phyloP scores from a whole-genome alignment of 2,797 vertebrate species.

The Jordanella pulchra region DNA sequence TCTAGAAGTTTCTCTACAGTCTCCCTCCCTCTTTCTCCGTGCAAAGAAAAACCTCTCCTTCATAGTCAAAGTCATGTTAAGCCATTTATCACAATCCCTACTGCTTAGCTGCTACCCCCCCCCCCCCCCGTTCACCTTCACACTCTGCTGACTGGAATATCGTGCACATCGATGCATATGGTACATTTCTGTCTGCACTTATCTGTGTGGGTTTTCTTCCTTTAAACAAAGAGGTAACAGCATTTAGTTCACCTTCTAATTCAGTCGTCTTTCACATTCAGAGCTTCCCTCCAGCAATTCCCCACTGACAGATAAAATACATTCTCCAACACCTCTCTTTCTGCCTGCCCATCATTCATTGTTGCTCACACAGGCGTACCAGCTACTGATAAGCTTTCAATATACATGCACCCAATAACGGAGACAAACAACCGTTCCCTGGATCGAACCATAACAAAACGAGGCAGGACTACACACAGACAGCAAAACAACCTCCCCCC shows the following conservation, averaged over 20 bases:
- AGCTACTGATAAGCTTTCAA: constrained; percentile 36
- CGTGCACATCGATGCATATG: constrained; percentile 5
- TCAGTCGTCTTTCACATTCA: constrained; percentile 43
- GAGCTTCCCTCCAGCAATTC: constrained; percentile 34
- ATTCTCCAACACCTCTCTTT: constrained; percentile 28
- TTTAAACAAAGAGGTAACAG: constrained; percentile 30
- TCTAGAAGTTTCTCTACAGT: constrained; percentile 25
- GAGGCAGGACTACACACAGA: constrained; percentile 31
- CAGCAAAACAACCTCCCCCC: constrained; percentile 32
- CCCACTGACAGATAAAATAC: constrained; percentile 44
- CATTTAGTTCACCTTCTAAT: constrained; percentile 41
- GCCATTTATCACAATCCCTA: constrained; percentile 72
- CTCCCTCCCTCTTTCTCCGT: constrained; percentile 30
- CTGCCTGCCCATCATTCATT: constrained; percentile 43
- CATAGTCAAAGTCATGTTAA: constrained; percentile 74
- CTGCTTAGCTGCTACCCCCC: constrained; percentile 60
- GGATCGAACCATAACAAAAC: constrained; percentile 54
- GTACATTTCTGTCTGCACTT: constrained; percentile 5
- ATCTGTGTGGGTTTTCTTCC: constrained; percentile 12
- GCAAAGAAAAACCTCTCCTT: constrained; percentile 68
- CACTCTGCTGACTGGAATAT: constrained; percentile 50
- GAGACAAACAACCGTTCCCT: constrained; percentile 40
- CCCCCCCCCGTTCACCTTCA: constrained; percentile 67
- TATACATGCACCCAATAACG: constrained; percentile 40
- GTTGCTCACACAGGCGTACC: constrained; percentile 26